Conservation (phyloP, 2,113 vertebrate species). For the Odontophorus gujanensis region DNA sequence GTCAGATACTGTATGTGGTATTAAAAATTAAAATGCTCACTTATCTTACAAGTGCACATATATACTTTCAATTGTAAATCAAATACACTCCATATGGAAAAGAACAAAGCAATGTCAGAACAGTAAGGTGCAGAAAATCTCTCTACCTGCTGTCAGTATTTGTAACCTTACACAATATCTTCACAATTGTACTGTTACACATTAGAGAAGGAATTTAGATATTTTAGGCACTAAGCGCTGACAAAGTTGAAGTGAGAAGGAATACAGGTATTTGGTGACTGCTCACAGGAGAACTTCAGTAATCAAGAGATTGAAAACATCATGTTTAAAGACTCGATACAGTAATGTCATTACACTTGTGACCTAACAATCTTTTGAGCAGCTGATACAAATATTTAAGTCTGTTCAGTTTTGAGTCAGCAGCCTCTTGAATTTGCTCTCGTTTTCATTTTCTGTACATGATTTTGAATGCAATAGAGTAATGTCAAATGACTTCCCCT, state of each 20-base stretch:
- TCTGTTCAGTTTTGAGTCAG: neutral
- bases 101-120: neutral
- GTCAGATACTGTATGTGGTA: neutral
- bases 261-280: neutral
- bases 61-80: conserved; percentile 11
- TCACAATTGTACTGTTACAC: neutral
- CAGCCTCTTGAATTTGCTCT: neutral
- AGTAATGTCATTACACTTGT: neutral
- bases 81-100: neutral
- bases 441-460: neutral
- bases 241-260: neutral
- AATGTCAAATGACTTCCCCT: neutral
- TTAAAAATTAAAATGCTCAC: conserved; percentile 35
- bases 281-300: neutral
- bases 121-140: neutral
- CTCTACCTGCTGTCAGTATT: neutral
- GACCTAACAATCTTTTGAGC: neutral
- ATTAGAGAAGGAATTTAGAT: neutral
- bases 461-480: neutral
- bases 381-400: neutral
- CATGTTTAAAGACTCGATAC: neutral
- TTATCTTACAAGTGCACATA: conserved; percentile 15
- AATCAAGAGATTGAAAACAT: neutral
- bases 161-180: neutral
- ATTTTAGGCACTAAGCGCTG: neutral